Conservation (phyloP, 1,140 invertebrate species). For the Dreissena polymorpha region DNA sequence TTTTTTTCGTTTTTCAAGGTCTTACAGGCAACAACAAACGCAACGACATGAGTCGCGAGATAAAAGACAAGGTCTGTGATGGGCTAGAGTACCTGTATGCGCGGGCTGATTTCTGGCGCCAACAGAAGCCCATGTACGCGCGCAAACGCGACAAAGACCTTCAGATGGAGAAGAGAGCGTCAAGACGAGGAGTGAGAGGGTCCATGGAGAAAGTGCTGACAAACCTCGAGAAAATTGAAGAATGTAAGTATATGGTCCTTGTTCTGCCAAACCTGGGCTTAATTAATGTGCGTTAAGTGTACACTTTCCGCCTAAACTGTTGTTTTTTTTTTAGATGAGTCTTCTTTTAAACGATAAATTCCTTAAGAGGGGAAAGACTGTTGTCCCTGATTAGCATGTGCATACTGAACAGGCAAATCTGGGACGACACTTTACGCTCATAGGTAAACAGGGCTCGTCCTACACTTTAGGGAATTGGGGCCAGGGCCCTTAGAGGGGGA, state of each 20-base stretch:
- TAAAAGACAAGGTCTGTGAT: slow-evolving; percentile 73
- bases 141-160: slow-evolving; percentile 72
- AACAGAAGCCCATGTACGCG: slow-evolving; percentile 80
- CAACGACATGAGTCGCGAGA: slow-evolving; percentile 69
- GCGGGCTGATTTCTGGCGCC: slow-evolving; percentile 79
- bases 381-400: too few relatives aligned
- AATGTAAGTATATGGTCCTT: slow-evolving; percentile 64
- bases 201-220: slow-evolving; percentile 70
- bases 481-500: too few relatives aligned
- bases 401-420: too few relatives aligned
- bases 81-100: slow-evolving; percentile 77
- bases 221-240: slow-evolving; percentile 78
- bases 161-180: slow-evolving; percentile 50
- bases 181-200: slow-evolving; percentile 45
- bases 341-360: too few relatives aligned
- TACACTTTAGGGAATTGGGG: too few relatives aligned
- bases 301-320: too few relatives aligned
- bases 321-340: too few relatives aligned
- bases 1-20: slow-evolving; percentile 58
- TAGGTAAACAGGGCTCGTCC: too few relatives aligned
- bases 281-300: too few relatives aligned
- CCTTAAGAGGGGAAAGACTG: too few relatives aligned
- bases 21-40: slow-evolving; percentile 57
- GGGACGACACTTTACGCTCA: too few relatives aligned
- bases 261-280: too few relatives aligned